Conservation (phyloP, 2,888 invertebrate species). For the Pachydiplax longipennis region DNA sequence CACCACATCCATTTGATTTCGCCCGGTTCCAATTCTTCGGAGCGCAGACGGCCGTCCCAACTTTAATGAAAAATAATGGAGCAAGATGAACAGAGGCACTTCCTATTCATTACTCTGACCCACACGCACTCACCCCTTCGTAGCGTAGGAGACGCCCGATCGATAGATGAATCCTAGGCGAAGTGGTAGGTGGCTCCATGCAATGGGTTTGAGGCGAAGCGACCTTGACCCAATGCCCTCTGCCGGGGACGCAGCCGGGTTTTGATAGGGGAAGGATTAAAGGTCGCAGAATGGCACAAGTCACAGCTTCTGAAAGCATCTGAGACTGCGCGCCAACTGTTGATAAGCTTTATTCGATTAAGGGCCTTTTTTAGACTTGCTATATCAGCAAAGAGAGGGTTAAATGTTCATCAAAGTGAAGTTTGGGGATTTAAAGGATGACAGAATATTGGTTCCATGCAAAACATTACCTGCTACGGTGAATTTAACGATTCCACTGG, state of each 20-base stretch:
- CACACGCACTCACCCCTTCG: constrained; percentile 18
- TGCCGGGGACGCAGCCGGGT: not conserved
- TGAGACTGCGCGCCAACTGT: not conserved
- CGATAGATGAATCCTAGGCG: not conserved
- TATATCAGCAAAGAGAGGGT: not conserved
- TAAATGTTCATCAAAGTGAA: not conserved
- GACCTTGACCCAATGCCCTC: constrained; percentile 37
- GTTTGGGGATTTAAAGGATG: not conserved
- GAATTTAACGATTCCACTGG: too few relatives aligned
- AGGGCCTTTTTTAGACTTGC: not conserved
- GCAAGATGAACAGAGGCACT: not conserved
- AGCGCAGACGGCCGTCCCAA: not conserved
- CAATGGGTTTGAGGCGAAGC: not conserved
- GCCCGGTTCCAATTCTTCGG: not conserved
- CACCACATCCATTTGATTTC: constrained; percentile 1
- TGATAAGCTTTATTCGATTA: not conserved
- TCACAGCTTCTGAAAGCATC: not conserved
- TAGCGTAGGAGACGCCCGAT: constrained; percentile 19
- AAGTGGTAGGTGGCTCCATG: constrained; percentile 5
- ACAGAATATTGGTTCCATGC: not conserved
- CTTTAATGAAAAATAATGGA: not conserved
- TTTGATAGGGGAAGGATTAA: not conserved
- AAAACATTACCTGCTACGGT: not conserved
- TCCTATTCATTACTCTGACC: not conserved
- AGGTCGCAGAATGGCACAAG: not conserved